A percentile compares a stretch with the other conserved stretches of the same genome.
phyloP scores from a whole-genome alignment of 2,113 vertebrate genomes.

The Strix aluco region DNA sequence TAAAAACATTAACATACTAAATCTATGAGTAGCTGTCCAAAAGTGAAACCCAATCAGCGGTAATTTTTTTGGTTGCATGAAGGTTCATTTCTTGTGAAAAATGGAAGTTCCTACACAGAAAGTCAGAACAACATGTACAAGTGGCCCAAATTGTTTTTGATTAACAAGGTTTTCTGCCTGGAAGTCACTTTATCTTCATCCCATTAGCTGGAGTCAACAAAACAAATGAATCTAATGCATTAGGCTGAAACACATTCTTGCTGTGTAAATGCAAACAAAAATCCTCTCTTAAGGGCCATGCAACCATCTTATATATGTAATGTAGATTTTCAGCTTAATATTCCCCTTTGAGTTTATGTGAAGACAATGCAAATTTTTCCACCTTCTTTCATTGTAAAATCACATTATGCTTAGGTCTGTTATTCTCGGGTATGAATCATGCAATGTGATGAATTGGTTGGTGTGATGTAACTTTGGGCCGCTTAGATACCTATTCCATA shows the following conservation, averaged over 20 bases:
- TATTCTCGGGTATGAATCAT: rapidly evolving
- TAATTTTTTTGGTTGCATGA: not conserved
- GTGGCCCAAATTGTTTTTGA: constrained; percentile 48
- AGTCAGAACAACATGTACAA: constrained; percentile 21
- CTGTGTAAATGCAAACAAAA: not conserved
- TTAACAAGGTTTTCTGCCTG: constrained; percentile 63
- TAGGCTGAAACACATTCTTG: not conserved
- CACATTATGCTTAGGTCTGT: not conserved
- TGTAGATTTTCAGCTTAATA: not conserved
- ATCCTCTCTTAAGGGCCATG: not conserved
- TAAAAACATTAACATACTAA: not conserved
- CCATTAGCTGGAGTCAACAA: constrained; percentile 42
- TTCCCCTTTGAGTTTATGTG: not conserved
- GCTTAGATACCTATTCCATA: not conserved
- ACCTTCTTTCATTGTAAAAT: not conserved
- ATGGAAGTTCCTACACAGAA: constrained; percentile 18
- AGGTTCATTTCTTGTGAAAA: not conserved
- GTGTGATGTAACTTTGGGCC: not conserved
- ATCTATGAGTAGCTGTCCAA: not conserved
- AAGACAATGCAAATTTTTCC: not conserved
- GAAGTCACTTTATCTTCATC: constrained; percentile 56
- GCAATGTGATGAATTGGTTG: not conserved
- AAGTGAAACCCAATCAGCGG: not conserved
- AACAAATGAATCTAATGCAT: constrained; percentile 39
- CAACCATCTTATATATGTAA: not conserved